These are phyloP conservation scores for Mantis religiosa DNA, from an alignment of 2,888 invertebrate genomes.

Conservation along the genomic window DNA sequence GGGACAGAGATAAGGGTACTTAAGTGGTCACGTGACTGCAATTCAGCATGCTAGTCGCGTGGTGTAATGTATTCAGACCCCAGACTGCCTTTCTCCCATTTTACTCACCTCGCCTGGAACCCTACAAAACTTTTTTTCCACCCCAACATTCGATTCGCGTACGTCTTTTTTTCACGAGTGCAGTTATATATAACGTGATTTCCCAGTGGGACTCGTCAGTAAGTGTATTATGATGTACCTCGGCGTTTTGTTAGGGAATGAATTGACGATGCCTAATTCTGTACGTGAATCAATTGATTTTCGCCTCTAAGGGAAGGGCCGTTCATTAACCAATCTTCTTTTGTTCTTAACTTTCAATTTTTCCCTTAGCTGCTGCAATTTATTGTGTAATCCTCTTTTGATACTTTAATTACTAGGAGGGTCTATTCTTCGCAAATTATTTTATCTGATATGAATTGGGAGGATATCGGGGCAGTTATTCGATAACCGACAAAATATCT, in stretches of 20 bases:
- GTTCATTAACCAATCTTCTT: background rate
- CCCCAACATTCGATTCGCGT: background rate
- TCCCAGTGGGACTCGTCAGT: conserved; percentile 19
- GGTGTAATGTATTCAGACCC: conserved; percentile 7
- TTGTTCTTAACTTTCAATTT: background rate
- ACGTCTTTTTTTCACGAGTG: conserved; percentile 10
- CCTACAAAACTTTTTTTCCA: background rate
- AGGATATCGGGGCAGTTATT: too few species aligned
- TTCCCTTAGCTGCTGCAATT: background rate
- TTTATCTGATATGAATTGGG: too few species aligned
- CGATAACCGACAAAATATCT: too few species aligned
- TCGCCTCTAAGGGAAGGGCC: background rate
- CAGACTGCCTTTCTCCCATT: background rate
- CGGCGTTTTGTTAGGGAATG: conserved; percentile 5
- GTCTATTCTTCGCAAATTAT: too few species aligned
- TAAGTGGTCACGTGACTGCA: conserved; percentile 15
- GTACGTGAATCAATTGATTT: background rate
- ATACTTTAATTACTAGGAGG: too few species aligned
- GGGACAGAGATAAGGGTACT: conserved; percentile 6
- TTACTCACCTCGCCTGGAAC: background rate
- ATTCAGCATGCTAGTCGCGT: conserved; percentile 6
- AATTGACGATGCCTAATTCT: background rate
- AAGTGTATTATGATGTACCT: conserved; percentile 28
- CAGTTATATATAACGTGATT: conserved; percentile 15
- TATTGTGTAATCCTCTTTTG: background rate